Evolutionary conservation across 2,113 vertebrate species (phyloP), one percentile per base, ranked within the genome.

Genomic region (Furnarius figulus): DNA sequence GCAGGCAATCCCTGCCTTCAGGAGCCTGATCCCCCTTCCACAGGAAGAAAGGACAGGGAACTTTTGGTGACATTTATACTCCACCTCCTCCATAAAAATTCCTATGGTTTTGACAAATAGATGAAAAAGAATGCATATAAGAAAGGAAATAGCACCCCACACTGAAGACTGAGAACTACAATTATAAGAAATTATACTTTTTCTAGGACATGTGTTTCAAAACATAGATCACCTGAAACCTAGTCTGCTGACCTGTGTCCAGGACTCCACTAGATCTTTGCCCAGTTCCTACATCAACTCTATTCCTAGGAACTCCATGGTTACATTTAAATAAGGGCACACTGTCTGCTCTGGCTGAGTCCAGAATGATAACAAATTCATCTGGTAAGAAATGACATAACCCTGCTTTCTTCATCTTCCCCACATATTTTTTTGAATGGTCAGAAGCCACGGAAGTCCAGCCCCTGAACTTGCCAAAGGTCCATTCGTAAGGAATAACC

Each of bases 321-420:
- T 82, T 30, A 9, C 33, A 28, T 58, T 50, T 42, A 83, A 68
- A 52, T 47, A 79, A 31, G 17, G 58, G 31, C 33, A 79, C 20
- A 14, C 8, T 63, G 1, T 20, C 7, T 59, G 9, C 8, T 90
- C 42, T 85, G 65, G 30, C 35, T 78, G 67, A 93, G 30, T 79
- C 74, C 42, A 79, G 72, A 91, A 42, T 44, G 68, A 65, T 40
- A 95, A 94, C 44, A 94, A 89, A 94, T 89, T 44, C 18, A 97
- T 6, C 44, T 56, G 65, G 28, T 21, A 76, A 94, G 72, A 85
- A 94, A 79, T 49, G 87, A 50, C 30, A 49, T 74, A 68, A 93
- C 23, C 8, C 5, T 61, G 19, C 14, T 94, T 14, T 77, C 63
- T 96, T 89, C 16, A 42, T 83, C 93, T 66, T 94, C 33, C 28